Evolutionary conservation across 2,797 vertebrate genomes (phyloP), one percentile per base, ranked within the genome.

Genomic region (Sardinella longiceps): DNA sequence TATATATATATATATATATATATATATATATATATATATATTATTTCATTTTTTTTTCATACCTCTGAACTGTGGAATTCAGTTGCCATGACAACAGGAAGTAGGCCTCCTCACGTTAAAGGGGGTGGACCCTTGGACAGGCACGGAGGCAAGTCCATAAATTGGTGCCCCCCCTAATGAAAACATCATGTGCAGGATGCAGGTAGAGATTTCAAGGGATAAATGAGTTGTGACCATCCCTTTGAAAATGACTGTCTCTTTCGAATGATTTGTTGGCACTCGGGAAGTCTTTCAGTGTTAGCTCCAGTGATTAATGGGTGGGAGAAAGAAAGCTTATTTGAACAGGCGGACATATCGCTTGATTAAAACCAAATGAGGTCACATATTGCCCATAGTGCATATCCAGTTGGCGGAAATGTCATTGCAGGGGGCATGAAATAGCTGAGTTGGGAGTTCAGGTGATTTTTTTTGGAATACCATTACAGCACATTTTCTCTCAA

Each of bases 1-100:
- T 37, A 20, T 66, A 28, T 66, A 48, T 48, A 48, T 48, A 43
- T 60, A 39, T 77, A 74, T 37, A 20, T 66, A 28, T 66, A 48
- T 48, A 48, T 48, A 43, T 60, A n/a, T 39, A 39, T 77, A 74
- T 37, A 20, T 66, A 28, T 66, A 48, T 48, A 48, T 48, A 43
- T 60, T 60, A n/a, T n/a, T n/a, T n/a, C n/a, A n/a, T n/a, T 60
- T 3, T 30, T 77, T 43, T 63, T 63, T 60, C 30, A 95, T 95
- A 94, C 95, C 94, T 95, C 95, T 94, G 95, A 96, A 95, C 94
- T 89, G 93, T 91, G 94, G 92, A 93, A 94, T 93, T 91, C 88
- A 90, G 94, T 96, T 94, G 94, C 95, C 92, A 94, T 92, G 92
- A 93, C 93, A 95, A 96, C 94, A 94, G 94, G 95, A 96, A 95